Evolutionary conservation across 2,888 invertebrate species (phyloP), one percentile per base, ranked within the genome.

Genomic region (Ophioninae sp.): DNA sequence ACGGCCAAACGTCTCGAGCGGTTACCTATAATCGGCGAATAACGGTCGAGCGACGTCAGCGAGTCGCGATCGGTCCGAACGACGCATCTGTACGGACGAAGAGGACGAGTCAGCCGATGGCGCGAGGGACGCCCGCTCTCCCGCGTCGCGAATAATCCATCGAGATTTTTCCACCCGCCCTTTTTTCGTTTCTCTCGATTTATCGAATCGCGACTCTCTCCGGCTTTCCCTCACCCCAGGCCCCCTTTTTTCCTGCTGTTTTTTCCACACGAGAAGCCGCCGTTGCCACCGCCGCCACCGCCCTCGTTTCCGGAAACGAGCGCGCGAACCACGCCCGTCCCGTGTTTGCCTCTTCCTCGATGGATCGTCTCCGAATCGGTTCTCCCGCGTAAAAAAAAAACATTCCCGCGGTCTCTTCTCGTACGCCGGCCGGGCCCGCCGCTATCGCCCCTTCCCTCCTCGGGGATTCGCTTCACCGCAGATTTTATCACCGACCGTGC

Each of bases 261-360:
- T 61, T 81, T 72, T 65, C 37, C 88, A 86, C 80, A 83, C 87
- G 87, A 88, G 79, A 72, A 81, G 85, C 85, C 87, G 72, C 79
- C 88, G 88, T 89, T 3, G 30, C 30, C 30, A 3, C 30, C 30
- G 30, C 30, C 30, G 30, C 30, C 30, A 3, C 30, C 30, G 30
- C 30, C 30, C 30, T 30, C 30, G 30, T 89, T 88, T 87, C 87
- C 85, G 79, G 76, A 77, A 86, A 87, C 86, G 85, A 83, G 85
- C 79, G 79, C 87, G 84, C 73, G 85, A 82, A 88, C 90, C 90
- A 90, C 90, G 90, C 90, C 90, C 90, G 90, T 91, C 88, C 87
- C 88, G 87, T 91, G 91, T 91, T 90, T 88, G 86, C 88, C 89
- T 85, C 86, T 82, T 86, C 79, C 82, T 81, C 86, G 88, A 90